Evolutionary conservation across 30 jellyfish, hydroid and myxozoan genomes (phyloP), one percentile per base, ranked within the genome.

Genomic region (Cassiopea xamachana): DNA sequence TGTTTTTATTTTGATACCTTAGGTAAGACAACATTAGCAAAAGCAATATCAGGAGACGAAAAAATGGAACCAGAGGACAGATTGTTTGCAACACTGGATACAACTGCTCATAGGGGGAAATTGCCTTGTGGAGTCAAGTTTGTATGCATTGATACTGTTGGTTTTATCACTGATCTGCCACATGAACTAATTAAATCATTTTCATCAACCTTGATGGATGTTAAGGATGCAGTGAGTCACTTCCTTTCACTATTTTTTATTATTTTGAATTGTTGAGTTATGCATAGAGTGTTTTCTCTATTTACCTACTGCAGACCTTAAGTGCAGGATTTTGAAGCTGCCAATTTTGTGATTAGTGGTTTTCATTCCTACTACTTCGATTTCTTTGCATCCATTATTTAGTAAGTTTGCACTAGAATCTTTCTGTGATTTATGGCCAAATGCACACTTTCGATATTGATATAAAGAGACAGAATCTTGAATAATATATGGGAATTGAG

Each of bases 1-100:
- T 64, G 8, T 13, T 17, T 48, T 39, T 44, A 12, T 68, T 55
- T 55, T 6, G 12, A 3, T 0, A 3, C 74, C 69, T 16, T 88
- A 96, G 99, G 99, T 72, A 96, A 96, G 55, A 96, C 99, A 59
- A 91, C 99, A 10, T 84, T 96, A 77, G 98, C 99, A 70, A 89
- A 86, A 51, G 92, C 90, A 50, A 84, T 96, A 3, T 93, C 99
- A 58, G 90, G 92, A 1, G 98, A 96, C 75, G 15, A 70, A 8
- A 80, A 90, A 39, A 92, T 96, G 14, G 92, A 93, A 61, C 99
- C 99, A 46, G 99, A 92, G 60, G 98, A 92, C 93, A 92, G 81
- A 64, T 72, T 96, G 15, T 96, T 96, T 93, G 99, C 99, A 39
- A 96, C 99, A 0, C 85, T 96, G 9, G 99, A 96, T 69, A 91